Evolutionary conservation across 2,113 vertebrate species (phyloP), one percentile per base, ranked within the genome.

Genomic region (Eulemur macaco): DNA sequence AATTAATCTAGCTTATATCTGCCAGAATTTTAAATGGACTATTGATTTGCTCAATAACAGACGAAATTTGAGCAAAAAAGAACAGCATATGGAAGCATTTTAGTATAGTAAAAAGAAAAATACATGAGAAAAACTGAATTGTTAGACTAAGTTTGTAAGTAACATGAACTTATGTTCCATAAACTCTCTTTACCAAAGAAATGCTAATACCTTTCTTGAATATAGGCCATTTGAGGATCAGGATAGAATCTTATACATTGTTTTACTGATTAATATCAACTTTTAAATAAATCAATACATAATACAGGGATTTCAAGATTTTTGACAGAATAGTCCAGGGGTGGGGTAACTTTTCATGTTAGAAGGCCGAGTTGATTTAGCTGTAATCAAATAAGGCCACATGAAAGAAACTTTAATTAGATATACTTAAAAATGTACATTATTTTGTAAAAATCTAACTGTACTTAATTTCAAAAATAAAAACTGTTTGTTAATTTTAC

Each of bases 1-100:
- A 90, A 73, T 95, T 83, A 96, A 83, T 83, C 47, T 82, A 47
- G 45, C 18, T 85, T 81, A 11, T 80, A 86, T 78, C 25, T 96
- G 68, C 56, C 83, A 91, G 42, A 69, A 17, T 74, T 97, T 84
- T 87, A 74, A 96, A 77, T 71, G 39, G 25, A 64, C 37, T 92
- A 17, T 84, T 95, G 80, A 66, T 27, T 81, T 96, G 39, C 37
- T 68, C 56, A 42, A 10, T 52, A 83, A 37, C 25, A 95, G 37
- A 76, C 27, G 11, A 85, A 60, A 83, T 87, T 34, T 92, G 45
- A 83, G 5, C 52, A 60, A 73, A 73, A 74, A 64, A 86, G 10
- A 87, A 82, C 6, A 91, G 21, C 80, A 92, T 92, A 77, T 95
- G 58, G 66, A 85, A 87, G 5, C 47, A 77, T 87, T 90, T 58